A percentile compares a stretch with the other conserved stretches of the same genome.
These are phyloP conservation scores for Graptemys geographica DNA, from an alignment of 2,797 vertebrate genomes.

Conservation along the genomic window DNA sequence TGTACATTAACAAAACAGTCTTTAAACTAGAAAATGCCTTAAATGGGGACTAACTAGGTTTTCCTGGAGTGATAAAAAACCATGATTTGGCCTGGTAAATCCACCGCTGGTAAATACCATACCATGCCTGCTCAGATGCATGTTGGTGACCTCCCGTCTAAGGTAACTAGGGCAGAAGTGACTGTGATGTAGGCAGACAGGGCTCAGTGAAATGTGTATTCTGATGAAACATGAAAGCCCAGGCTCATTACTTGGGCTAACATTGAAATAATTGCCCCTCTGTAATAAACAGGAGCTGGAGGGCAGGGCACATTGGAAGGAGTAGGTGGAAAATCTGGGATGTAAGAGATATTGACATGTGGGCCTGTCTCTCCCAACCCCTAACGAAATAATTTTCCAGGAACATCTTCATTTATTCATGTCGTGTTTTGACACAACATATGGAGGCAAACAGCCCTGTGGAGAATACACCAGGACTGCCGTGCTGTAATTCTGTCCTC, in stretches of 20 bases:
- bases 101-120: background rate
- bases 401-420: accelerated
- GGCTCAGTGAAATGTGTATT: background rate
- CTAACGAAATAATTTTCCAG: accelerated
- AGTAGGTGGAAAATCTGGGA: background rate
- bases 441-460: accelerated
- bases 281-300: background rate
- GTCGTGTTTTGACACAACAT: accelerated
- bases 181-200: constrained; percentile 7
- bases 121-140: background rate
- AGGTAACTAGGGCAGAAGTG: constrained; percentile 71
- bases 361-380: accelerated
- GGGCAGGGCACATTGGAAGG: background rate
- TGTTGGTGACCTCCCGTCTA: background rate
- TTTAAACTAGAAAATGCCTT: background rate
- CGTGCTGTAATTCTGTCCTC: background rate
- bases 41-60: background rate
- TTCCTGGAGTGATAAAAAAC: background rate
- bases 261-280: background rate
- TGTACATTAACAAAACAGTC: background rate
- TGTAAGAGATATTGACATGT: too few species aligned
- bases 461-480: accelerated
- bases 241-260: background rate
- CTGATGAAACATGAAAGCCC: background rate
- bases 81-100: background rate